Evolutionary conservation across 35 echinoderm and acorn worm genomes (phyloP), one percentile per base, ranked within the genome.

Genomic region (Apostichopus japonicus): DNA sequence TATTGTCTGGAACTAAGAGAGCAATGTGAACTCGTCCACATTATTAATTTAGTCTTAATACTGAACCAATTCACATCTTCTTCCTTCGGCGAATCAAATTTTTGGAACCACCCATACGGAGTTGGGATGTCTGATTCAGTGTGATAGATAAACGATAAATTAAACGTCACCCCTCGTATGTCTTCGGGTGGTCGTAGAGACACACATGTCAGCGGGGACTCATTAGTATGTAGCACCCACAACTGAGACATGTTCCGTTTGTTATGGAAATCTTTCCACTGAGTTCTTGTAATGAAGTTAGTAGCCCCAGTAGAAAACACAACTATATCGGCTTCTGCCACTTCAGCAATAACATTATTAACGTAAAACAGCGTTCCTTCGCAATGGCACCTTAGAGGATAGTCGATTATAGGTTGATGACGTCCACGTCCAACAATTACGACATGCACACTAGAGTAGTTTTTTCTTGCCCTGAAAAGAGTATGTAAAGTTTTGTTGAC

Each of bases 11-110:
- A 3, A 16, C 23, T 10, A 79, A 79, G 77, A 53, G 2, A 3
- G 51, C 77, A 79, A 19, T 79, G 23, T 53, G 77, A 79, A 79
- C 77, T 79, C 11, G 77, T 53, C 77, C 77, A 79, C 23, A 11
- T 10, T 11, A 79, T 79, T 9, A 79, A 22, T 0, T 53, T 5
- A 10, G 10, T 79, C 77, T 79, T 79, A 3, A 16, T 11, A 3
- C 13, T 11, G 77, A 16, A 79, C 77, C 77, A 79, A 10, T 24
- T 79, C n/a, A n/a, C n/a, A n/a, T n/a, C n/a, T n/a, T n/a, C n/a
- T n/a, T n/a, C n/a, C n/a, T n/a, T n/a, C n/a, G n/a, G n/a, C n/a
- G n/a, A n/a, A n/a, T n/a, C n/a, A n/a, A n/a, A n/a, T n/a, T n/a
- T n/a, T n/a, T n/a, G n/a, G n/a, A n/a, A n/a, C n/a, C n/a, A n/a